These are phyloP conservation scores for Phyto melanocephala DNA, from an alignment of 2,888 invertebrate species.

Conservation along the genomic window DNA sequence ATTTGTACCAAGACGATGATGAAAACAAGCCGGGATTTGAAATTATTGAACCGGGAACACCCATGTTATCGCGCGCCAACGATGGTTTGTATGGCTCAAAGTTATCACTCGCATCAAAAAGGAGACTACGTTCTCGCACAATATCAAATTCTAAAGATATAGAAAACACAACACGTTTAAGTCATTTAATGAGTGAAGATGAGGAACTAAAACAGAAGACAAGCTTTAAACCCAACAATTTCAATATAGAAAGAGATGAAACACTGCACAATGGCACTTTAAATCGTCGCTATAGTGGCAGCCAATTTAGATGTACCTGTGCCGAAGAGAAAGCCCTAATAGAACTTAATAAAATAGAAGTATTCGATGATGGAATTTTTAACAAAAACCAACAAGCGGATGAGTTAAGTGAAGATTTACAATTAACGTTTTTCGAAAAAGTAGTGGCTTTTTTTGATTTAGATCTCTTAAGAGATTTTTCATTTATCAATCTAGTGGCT, in stretches of 20 bases:
- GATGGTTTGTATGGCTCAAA: slow-evolving; percentile 79
- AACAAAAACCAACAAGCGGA: neutral
- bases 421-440: slow-evolving; percentile 80
- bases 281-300: slow-evolving; percentile 53
- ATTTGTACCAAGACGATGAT: slow-evolving; percentile 81
- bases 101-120: slow-evolving; percentile 72
- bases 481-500: slow-evolving; percentile 85
- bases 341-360: slow-evolving; percentile 64
- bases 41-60: slow-evolving; percentile 84
- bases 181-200: slow-evolving; percentile 70
- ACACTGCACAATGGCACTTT: slow-evolving; percentile 64
- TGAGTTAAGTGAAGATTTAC: slow-evolving; percentile 40
- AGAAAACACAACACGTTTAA: slow-evolving; percentile 68
- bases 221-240: slow-evolving; percentile 74
- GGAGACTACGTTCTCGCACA: slow-evolving; percentile 69
- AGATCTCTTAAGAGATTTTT: slow-evolving; percentile 84
- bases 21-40: slow-evolving; percentile 83
- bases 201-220: slow-evolving; percentile 67
- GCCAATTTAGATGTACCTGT: slow-evolving; percentile 71
- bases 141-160: slow-evolving; percentile 73
- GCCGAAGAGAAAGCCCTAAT: slow-evolving; percentile 70
- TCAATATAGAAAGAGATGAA: slow-evolving; percentile 74
- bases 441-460: slow-evolving; percentile 85
- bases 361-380: neutral
- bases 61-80: slow-evolving; percentile 82